phyloP scores from a whole-genome alignment of 2,113 vertebrate genomes.

The Rutilus rutilus region DNA sequence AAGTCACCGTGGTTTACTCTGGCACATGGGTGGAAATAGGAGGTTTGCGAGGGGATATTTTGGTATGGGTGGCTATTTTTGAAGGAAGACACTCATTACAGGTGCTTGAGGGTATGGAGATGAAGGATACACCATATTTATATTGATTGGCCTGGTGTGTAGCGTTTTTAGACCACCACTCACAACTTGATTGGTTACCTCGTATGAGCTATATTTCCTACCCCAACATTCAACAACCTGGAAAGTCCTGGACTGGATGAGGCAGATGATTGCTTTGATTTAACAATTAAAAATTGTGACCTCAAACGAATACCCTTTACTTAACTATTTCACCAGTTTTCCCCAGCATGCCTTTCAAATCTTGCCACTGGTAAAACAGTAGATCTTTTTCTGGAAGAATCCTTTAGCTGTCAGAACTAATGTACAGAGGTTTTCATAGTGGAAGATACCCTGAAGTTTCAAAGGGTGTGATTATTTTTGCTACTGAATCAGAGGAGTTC shows the following conservation, averaged over 20 bases:
- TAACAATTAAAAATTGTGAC: background rate
- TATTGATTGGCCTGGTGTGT: background rate
- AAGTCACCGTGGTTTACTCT: background rate
- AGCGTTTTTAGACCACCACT: background rate
- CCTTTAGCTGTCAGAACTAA: background rate
- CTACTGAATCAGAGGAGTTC: slow-evolving; percentile 46
- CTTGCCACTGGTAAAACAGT: slow-evolving; percentile 22
- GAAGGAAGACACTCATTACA: background rate
- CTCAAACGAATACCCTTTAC: background rate
- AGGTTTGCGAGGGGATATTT: background rate
- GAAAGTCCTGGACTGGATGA: background rate
- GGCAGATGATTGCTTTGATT: background rate
- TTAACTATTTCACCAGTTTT: background rate
- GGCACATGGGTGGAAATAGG: background rate
- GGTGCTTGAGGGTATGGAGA: background rate
- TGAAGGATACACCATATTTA: background rate
- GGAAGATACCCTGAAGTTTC: slow-evolving; percentile 19
- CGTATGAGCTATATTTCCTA: background rate
- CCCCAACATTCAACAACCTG: background rate
- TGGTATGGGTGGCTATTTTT: background rate
- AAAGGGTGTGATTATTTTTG: slow-evolving; percentile 39
- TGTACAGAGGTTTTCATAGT: slow-evolving; percentile 30
- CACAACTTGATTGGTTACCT: slow-evolving; percentile 1
- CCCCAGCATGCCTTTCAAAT: slow-evolving; percentile 30
- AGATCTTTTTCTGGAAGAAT: slow-evolving; percentile 40